These are phyloP conservation scores for Alosa sapidissima DNA, from an alignment of 2,797 vertebrate species.

Conservation along the genomic window DNA sequence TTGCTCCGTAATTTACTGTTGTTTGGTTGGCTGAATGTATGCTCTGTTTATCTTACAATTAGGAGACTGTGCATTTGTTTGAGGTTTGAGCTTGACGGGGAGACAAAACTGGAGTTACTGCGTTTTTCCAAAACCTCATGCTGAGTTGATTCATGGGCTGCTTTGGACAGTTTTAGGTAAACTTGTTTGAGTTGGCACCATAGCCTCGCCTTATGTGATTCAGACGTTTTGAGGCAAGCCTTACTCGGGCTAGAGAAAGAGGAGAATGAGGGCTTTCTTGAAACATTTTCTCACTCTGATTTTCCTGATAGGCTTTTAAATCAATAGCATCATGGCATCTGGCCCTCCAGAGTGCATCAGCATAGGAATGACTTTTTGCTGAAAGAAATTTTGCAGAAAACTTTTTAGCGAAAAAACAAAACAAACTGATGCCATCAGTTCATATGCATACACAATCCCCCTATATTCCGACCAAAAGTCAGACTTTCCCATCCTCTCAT, in stretches of 20 bases:
- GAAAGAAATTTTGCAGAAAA: neutral
- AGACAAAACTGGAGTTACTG: slow-evolving; percentile 52
- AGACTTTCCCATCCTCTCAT: neutral
- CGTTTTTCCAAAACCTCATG: slow-evolving; percentile 65
- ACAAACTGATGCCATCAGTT: neutral
- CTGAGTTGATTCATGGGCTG: slow-evolving; percentile 66
- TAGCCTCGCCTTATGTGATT: slow-evolving; percentile 49
- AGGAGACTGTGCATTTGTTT: slow-evolving; percentile 45
- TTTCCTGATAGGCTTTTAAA: slow-evolving; percentile 3
- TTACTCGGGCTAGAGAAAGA: slow-evolving; percentile 25
- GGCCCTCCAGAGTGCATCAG: neutral
- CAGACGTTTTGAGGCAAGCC: slow-evolving; percentile 51
- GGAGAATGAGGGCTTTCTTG: slow-evolving; percentile 19
- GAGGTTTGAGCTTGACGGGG: slow-evolving; percentile 65
- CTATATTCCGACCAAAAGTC: neutral
- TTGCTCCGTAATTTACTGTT: slow-evolving; percentile 35
- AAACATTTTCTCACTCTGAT: slow-evolving; percentile 10
- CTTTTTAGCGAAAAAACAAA: no score
- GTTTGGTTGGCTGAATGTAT: slow-evolving; percentile 45
- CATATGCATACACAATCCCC: neutral
- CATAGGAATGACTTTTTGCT: neutral
- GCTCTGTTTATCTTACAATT: slow-evolving; percentile 65
- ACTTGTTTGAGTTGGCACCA: slow-evolving; percentile 64
- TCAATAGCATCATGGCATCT: neutral
- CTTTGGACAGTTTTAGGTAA: slow-evolving; percentile 61